phyloP scores from a whole-genome alignment of 1,140 invertebrate species.

The Pemphigus obesinymphae region DNA sequence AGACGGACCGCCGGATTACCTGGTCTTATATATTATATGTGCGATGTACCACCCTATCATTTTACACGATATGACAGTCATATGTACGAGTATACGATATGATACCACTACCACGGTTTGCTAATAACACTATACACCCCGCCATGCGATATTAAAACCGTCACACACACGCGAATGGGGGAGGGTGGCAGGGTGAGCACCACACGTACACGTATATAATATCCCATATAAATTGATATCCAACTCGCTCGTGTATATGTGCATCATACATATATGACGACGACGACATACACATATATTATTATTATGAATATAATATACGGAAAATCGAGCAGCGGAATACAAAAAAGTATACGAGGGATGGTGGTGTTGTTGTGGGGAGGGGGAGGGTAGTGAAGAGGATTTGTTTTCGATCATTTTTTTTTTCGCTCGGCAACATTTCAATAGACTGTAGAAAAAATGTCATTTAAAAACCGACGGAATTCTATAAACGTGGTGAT shows the following conservation, averaged over 20 bases:
- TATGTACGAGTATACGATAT: not conserved
- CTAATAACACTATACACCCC: not conserved
- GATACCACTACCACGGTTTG: not conserved
- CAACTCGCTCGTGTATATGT: not conserved
- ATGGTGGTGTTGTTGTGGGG: not conserved
- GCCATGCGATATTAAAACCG: slow-evolving; percentile 12
- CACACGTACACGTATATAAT: not conserved
- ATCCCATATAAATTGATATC: not conserved
- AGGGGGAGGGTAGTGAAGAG: not conserved
- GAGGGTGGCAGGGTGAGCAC: not conserved
- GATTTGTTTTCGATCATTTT: slow-evolving; percentile 36
- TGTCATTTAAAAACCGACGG: slow-evolving; percentile 28
- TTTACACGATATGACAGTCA: slow-evolving; percentile 11
- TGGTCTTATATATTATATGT: not conserved
- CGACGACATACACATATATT: not conserved
- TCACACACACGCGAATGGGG: not conserved
- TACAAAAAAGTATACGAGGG: not conserved
- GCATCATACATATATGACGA: not conserved
- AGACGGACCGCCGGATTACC: slow-evolving; percentile 35
- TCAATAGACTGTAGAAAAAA: slow-evolving; percentile 32
- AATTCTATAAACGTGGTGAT: slow-evolving; percentile 17
- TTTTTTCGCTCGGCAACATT: slow-evolving; percentile 15
- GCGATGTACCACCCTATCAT: not conserved
- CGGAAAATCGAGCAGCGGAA: not conserved
- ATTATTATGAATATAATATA: not conserved